Base-by-base conservation (phyloP, 2,797 vertebrate species). In the Chelon auratus region DNA sequence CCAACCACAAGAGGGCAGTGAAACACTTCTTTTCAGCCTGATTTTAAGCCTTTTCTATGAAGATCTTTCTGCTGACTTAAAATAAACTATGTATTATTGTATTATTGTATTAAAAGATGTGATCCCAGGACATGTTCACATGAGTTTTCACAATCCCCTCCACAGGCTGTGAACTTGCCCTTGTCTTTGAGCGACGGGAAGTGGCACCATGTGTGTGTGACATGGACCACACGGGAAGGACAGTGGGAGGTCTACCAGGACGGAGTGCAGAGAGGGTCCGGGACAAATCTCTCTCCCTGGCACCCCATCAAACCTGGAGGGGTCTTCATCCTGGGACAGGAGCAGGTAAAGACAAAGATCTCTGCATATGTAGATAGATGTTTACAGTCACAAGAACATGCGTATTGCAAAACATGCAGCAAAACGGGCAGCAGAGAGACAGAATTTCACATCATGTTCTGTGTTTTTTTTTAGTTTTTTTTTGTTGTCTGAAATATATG, bases 121-220 rank as follows among this genome's bases (percentile, higher is more conserved):
- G 6, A 18, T 20, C 1, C 12, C 18, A 13, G 42, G 13, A 24
- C 39, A 37, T 43, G 17, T 57, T 60, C 11, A 33, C 17, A 62
- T 52, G 0, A 40, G 2, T 45, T 39, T 64, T 48, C 56, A 3
- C 52, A 17, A 3, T 70, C 20, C 9, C 12, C 0, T 43, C 22
- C 22, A 0, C 81, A 97, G 96, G 93, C 94, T 0, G 92, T 89
- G 58, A 83, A 93, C 2, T 75, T 96, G 42, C 94, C 95, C 1
- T 68, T 95, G 78, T 84, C 94, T 13, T 72, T 95, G 78, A 90
- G 84, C 20, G 94, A 96, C 57, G 94, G 91, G 18, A 94, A 95
- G 80, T 96, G 96, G 95, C 96, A 97, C 63, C 96, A 96, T 15
- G 68, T 96, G 42, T 96, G 96, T 64, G 93, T 96, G 73, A 95